Evolutionary conservation across 2,888 invertebrate species (phyloP).

Genomic region (Lochmaea crataegi): DNA sequence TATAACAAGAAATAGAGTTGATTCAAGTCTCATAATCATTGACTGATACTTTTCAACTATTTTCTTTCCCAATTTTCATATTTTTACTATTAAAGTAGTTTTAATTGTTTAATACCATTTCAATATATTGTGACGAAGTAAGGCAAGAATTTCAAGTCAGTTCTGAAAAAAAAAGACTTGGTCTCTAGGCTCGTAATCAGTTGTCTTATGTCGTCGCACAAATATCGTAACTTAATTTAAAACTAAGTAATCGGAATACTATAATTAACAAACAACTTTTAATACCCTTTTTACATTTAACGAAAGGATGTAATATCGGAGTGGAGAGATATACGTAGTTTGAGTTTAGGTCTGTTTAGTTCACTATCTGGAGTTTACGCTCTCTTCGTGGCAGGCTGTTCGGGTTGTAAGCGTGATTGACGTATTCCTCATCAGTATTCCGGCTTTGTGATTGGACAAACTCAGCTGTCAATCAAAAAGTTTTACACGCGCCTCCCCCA

Average conservation of each 20-base stretch:
- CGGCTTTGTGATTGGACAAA: constrained; percentile 81
- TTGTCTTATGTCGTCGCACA: too few relatives aligned
- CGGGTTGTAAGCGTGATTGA: constrained; percentile 71
- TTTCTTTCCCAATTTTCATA: too few relatives aligned
- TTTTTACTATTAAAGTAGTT: too few relatives aligned
- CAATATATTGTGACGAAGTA: too few relatives aligned
- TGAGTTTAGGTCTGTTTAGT: constrained; percentile 29
- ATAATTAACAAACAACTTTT: not conserved
- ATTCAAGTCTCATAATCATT: too few relatives aligned
- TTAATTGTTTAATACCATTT: too few relatives aligned
- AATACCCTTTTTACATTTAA: not conserved
- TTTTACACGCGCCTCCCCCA: constrained; percentile 65
- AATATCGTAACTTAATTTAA: not conserved
- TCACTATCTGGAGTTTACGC: constrained; percentile 37
- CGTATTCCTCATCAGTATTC: constrained; percentile 81
- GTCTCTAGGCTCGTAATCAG: too few relatives aligned
- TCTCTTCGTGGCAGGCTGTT: constrained; percentile 4
- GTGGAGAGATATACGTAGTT: constrained; percentile 39
- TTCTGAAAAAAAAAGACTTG: too few relatives aligned
- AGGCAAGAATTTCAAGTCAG: too few relatives aligned
- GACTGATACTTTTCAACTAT: too few relatives aligned
- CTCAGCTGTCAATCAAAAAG: constrained; percentile 84
- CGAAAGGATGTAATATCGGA: constrained; percentile 22
- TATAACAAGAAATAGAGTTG: too few relatives aligned
- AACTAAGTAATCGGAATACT: not conserved